These are phyloP conservation scores for Dysidea cf. avara DNA, from an alignment of 37 sponge, comb jelly and placozoan genomes.

Conservation along the genomic window DNA sequence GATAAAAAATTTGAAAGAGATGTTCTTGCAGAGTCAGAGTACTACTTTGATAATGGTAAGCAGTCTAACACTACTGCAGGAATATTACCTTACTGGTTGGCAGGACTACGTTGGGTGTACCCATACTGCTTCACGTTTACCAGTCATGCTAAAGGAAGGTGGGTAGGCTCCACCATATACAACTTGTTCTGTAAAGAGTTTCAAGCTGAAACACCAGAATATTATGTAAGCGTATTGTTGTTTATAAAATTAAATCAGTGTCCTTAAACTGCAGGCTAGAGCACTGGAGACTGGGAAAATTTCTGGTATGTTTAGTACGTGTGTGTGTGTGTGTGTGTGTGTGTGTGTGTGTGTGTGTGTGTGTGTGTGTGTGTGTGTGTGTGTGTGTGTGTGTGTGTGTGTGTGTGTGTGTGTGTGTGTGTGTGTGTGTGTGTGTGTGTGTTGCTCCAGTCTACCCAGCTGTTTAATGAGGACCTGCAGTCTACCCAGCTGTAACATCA, in stretches of 20 bases:
- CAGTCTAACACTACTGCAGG: neutral
- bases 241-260: too few relatives aligned
- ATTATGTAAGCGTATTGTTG: slow-evolving; percentile 61
- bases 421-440: too few relatives aligned
- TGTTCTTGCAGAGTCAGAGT: slow-evolving; percentile 64
- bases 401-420: too few relatives aligned
- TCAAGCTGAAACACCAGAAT: slow-evolving; percentile 79
- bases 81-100: neutral
- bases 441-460: too few relatives aligned
- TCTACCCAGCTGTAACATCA: too few relatives aligned
- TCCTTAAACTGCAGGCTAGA: slow-evolving; percentile 66
- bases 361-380: too few relatives aligned
- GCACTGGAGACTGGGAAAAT: slow-evolving; percentile 73
- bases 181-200: slow-evolving; percentile 87
- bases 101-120: slow-evolving; percentile 75
- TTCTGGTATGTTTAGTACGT: slow-evolving; percentile 39
- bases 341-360: too few relatives aligned
- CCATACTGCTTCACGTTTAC: slow-evolving; percentile 88
- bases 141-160: slow-evolving; percentile 80
- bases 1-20: slow-evolving; percentile 42
- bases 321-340: too few relatives aligned
- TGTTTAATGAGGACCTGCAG: too few relatives aligned
- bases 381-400: too few relatives aligned
- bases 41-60: slow-evolving; percentile 73
- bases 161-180: slow-evolving; percentile 74